These are phyloP conservation scores for Drosophila busckii DNA, from an alignment of 1,140 invertebrate genomes.

Conservation along the genomic window DNA sequence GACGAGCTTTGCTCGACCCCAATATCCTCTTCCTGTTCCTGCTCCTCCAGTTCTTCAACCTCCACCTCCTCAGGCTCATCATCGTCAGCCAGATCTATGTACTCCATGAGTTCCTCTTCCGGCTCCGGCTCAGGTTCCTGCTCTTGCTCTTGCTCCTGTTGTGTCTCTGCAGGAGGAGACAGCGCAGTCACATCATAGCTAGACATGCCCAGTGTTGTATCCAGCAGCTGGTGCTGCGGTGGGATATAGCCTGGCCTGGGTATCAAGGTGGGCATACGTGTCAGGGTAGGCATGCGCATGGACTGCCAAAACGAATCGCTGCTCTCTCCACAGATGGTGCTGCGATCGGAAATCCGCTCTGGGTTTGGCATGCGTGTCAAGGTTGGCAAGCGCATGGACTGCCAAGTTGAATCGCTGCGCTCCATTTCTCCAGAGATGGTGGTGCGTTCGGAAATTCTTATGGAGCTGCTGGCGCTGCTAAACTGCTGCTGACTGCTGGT, in stretches of 20 bases:
- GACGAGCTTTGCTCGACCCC: not conserved
- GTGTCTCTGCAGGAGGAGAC: too few species aligned
- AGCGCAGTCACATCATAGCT: constrained; percentile 49
- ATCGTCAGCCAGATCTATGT: not conserved
- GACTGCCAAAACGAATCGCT: constrained; percentile 29
- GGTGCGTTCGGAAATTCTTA: constrained; percentile 58
- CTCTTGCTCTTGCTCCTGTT: not conserved
- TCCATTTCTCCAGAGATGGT: constrained; percentile 55
- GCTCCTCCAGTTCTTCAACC: not conserved
- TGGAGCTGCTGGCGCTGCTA: not conserved
- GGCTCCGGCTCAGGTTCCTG: not conserved
- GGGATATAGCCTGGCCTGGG: not conserved
- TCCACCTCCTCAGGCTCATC: not conserved
- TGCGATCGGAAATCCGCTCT: constrained; percentile 62
- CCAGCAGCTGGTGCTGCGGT: constrained; percentile 34
- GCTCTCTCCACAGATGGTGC: constrained; percentile 51
- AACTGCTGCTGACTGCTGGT: not conserved
- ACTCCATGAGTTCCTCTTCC: not conserved
- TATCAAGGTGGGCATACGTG: too few species aligned
- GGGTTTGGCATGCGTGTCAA: too few species aligned
- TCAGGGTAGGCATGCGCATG: too few species aligned
- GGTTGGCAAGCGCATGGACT: constrained; percentile 32
- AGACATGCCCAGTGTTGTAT: constrained; percentile 70
- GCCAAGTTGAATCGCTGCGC: constrained; percentile 16
- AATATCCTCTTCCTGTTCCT: not conserved